Evolutionary conservation across 2,888 invertebrate genomes (phyloP).

Genomic region (Allacma fusca): DNA sequence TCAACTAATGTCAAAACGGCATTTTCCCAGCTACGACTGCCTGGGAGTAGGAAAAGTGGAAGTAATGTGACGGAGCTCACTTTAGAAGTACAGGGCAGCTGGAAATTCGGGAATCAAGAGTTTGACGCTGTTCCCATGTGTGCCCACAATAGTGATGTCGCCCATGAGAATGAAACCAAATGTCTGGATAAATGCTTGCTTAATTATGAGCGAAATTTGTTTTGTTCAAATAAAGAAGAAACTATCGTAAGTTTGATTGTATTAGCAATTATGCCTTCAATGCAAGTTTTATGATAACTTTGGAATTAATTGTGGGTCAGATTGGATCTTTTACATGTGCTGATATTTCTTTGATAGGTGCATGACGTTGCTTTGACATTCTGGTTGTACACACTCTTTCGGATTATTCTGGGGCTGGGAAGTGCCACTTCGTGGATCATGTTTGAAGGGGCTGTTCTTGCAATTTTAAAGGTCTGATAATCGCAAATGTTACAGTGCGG

Average conservation of each 20-base stretch:
- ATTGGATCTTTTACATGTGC: too few relatives aligned
- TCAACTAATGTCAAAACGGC: not conserved
- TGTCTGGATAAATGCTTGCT: slow-evolving; percentile 51
- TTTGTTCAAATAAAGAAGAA: slow-evolving; percentile 52
- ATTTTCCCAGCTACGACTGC: not conserved
- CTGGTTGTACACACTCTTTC: slow-evolving; percentile 70
- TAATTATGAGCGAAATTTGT: slow-evolving; percentile 45
- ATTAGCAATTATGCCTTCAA: too few relatives aligned
- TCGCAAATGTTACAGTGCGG: too few relatives aligned
- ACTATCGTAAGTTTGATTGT: slow-evolving; percentile 50
- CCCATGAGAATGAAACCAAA: not conserved
- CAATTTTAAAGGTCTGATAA: slow-evolving; percentile 69
- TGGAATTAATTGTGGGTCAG: too few relatives aligned
- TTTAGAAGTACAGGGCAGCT: not conserved
- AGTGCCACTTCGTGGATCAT: slow-evolving; percentile 75
- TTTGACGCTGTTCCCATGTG: not conserved
- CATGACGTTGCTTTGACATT: slow-evolving; percentile 74
- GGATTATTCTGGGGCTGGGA: slow-evolving; percentile 65
- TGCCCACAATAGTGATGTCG: not conserved
- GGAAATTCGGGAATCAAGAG: slow-evolving; percentile 20
- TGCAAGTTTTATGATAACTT: too few relatives aligned
- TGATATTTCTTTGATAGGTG: too few relatives aligned
- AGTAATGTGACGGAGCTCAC: slow-evolving; percentile 25
- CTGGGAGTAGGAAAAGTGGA: not conserved
- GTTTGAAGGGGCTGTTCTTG: slow-evolving; percentile 81